Base-by-base conservation (phyloP, 2,113 vertebrate genomes). In the Carollia perspicillata region DNA sequence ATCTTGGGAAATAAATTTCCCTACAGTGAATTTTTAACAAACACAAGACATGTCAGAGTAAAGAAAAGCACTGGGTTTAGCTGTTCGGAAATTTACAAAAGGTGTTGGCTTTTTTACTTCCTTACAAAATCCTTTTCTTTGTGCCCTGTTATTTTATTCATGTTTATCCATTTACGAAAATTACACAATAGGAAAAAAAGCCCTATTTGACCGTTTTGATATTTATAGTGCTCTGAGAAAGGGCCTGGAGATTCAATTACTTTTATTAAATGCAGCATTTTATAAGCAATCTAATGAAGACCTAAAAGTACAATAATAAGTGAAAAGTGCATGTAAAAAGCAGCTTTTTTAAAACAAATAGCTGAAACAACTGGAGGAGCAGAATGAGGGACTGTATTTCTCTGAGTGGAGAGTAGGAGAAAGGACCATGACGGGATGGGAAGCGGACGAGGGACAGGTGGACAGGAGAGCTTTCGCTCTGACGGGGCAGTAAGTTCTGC, bases 121-220 rank as follows among this genome's bases (percentile, higher is more conserved):
- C 75, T 94, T 86, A 95, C 77, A 95, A 96, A 97, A 95, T 85
- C 81, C 90, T 93, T 95, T 95, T 93, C 80, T 96, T 93, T 92
- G 87, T 93, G 72, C 90, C 71, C 65, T 96, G 93, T 93, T 94
- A 95, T 97, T 98, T 97, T 95, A 97, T 95, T 95, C 95, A 90
- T 97, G 83, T 95, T 97, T 96, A 96, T 83, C 77, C 95, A 97
- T 72, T 97, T 97, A 97, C 58, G 94, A 95, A 97, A 95, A 90
- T 81, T 95, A 88, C 63, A 90, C 87, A 95, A 95, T 40, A 78
- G 86, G 11, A 23, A 3, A 58, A 96, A 96, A 95, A 65, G 49
- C 35, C 23, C 60, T 75, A 53, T 94, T 93, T 93, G 88, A 93
- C 90, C 97, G 12, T 86, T 96, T 80, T 18, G 53, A 95, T 95